Conservation (phyloP, 2,888 invertebrate species). For the Euzophera pinguis region DNA sequence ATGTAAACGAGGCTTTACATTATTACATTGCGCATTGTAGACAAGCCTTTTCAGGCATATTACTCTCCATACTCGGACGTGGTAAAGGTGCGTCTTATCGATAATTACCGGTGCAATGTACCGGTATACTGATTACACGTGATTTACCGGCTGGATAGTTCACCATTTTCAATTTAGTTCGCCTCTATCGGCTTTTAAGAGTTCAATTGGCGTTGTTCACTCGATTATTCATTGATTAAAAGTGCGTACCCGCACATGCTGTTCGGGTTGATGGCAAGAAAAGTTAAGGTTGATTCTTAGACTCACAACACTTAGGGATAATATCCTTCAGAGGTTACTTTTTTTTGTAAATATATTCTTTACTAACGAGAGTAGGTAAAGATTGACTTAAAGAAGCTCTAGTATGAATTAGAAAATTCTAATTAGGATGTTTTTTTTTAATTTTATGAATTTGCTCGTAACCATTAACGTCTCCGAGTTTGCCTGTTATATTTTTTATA, state of each 20-base stretch:
- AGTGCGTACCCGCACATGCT: too few relatives aligned
- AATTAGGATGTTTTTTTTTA: too few relatives aligned
- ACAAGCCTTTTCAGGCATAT: background rate
- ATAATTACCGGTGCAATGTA: slow-evolving; percentile 58
- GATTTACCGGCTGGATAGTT: slow-evolving; percentile 47
- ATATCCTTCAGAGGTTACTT: too few relatives aligned
- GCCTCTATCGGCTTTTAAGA: slow-evolving; percentile 18
- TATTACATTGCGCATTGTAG: background rate
- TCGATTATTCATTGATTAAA: background rate
- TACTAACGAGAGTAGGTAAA: too few relatives aligned
- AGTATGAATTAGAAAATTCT: too few relatives aligned
- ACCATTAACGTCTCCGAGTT: too few relatives aligned
- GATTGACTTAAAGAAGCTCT: too few relatives aligned
- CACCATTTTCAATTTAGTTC: slow-evolving; percentile 13
- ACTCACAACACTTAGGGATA: too few relatives aligned
- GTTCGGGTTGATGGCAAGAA: too few relatives aligned
- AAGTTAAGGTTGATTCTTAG: background rate
- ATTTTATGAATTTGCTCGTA: too few relatives aligned
- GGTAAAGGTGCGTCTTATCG: slow-evolving; percentile 61
- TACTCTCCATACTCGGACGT: slow-evolving; percentile 27
- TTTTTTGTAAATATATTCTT: too few relatives aligned
- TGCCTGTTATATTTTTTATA: too few relatives aligned
- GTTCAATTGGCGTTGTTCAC: slow-evolving; percentile 15
- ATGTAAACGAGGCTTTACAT: background rate
- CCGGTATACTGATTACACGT: slow-evolving; percentile 58